phyloP scores from a whole-genome alignment of 2,797 vertebrate species.

The Pelochelys cantorii region DNA sequence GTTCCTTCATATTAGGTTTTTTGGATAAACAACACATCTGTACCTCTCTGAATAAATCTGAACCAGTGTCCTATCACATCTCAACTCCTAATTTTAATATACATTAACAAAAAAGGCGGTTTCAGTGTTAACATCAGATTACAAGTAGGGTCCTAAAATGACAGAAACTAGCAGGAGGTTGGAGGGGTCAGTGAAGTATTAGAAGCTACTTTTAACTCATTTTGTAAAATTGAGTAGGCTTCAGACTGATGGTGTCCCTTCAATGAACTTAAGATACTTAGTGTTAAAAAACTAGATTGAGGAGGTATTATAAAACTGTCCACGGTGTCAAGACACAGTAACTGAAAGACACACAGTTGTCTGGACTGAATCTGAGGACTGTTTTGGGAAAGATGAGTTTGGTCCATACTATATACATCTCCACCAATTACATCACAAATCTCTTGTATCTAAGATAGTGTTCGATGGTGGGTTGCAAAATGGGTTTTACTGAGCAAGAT shows the following conservation, averaged over 20 bases:
- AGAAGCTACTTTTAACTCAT: not conserved
- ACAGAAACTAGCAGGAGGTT: not conserved
- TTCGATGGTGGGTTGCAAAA: not conserved
- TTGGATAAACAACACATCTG: not conserved
- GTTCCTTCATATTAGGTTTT: fast-evolving
- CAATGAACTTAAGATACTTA: not conserved
- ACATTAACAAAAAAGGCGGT: not conserved
- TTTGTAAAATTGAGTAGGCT: not conserved
- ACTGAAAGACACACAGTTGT: not conserved
- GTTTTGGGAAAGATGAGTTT: not conserved
- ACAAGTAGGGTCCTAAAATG: not conserved
- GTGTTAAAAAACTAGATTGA: not conserved
- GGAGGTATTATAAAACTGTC: not conserved
- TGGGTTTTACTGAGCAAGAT: not conserved
- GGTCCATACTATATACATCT: not conserved
- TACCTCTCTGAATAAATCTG: not conserved
- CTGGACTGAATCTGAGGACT: not conserved
- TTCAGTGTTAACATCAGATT: not conserved
- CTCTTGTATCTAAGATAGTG: too few species aligned
- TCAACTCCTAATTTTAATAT: not conserved
- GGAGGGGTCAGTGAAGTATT: not conserved
- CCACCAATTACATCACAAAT: not conserved
- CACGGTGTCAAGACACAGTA: not conserved
- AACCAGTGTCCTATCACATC: too few species aligned
- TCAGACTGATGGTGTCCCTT: not conserved